Evolutionary conservation across 2,888 invertebrate genomes (phyloP).

Genomic region (Hymenopus coronatus): DNA sequence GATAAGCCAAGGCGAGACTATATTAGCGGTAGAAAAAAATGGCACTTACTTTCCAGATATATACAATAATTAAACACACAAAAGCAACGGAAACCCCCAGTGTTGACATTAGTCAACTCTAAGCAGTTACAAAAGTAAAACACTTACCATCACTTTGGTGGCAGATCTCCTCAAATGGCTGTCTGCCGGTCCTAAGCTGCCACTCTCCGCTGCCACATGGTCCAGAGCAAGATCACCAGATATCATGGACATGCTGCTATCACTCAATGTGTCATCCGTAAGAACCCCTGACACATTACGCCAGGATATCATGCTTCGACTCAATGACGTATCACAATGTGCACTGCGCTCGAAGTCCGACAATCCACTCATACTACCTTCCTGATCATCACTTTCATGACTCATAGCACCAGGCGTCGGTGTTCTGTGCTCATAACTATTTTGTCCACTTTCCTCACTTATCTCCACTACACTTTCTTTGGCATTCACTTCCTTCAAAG

Average conservation of each 20-base stretch:
- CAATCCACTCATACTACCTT: slow-evolving; percentile 5
- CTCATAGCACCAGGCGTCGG: not conserved
- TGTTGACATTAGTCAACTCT: no score
- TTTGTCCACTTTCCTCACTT: not conserved
- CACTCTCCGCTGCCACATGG: not conserved
- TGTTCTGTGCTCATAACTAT: not conserved
- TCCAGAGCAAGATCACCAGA: not conserved
- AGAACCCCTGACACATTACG: not conserved
- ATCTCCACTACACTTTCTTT: not conserved
- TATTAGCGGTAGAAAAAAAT: no score
- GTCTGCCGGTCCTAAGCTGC: no score
- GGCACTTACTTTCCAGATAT: no score
- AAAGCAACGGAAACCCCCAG: no score
- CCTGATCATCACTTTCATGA: not conserved
- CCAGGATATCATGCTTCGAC: not conserved
- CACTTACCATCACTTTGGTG: not conserved
- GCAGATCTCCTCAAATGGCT: not conserved
- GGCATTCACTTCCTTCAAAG: not conserved
- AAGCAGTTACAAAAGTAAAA: not conserved
- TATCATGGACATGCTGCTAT: not conserved
- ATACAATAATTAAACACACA: no score
- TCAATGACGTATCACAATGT: not conserved
- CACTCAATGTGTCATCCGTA: not conserved
- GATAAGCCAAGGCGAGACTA: no score
- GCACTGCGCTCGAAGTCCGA: not conserved